phyloP scores from a whole-genome alignment of 1,140 invertebrate species.

The roundworm (Caenorhabditis elegans) region WBcel235 BX284603.4:5276001-5276500 shows the following conservation, averaged over 20 bases:
- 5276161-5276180: conserved; percentile 27
- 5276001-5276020: conserved; percentile 59
- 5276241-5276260: no score
- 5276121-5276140: conserved; percentile 61
- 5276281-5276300: not conserved
- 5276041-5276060: conserved; percentile 57
- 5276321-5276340: conserved; percentile 56
- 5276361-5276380: conserved; percentile 59
- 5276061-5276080: conserved; percentile 63
- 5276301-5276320: not conserved
- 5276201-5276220: not conserved
- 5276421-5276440: conserved; percentile 62
- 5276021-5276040: conserved; percentile 59
- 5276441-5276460: conserved; percentile 64
- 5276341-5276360: conserved; percentile 56
- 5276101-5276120: conserved; percentile 62
- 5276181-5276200: conserved; percentile 40
- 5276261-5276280: no score
- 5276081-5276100: conserved; percentile 61
- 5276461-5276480: conserved; percentile 73
- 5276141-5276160: conserved; percentile 54
- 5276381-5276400: conserved; percentile 61
- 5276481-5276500: conserved; percentile 75
- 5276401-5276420: conserved; percentile 65
- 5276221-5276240: no score